These are phyloP conservation scores for Chrysogorgia sp. DNA, from an alignment of 92 coral and sea anemone species.

Conservation along the genomic window DNA sequence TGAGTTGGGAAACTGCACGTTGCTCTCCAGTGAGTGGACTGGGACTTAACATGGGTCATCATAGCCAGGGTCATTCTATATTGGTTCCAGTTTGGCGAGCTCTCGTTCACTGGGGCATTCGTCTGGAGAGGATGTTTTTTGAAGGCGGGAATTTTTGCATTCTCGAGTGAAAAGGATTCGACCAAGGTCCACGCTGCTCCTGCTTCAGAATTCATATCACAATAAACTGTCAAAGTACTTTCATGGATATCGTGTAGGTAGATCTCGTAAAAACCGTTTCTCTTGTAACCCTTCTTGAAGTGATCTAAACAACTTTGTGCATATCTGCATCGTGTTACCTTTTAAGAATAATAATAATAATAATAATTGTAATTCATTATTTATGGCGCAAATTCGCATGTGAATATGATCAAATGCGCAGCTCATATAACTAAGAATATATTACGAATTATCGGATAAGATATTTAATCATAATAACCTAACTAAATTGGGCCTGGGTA, in stretches of 20 bases:
- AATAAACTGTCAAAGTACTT: conserved; percentile 57
- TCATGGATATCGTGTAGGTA: conserved; percentile 31
- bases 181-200: conserved; percentile 75
- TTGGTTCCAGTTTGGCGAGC: conserved; percentile 62
- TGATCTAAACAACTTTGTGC: conserved; percentile 30
- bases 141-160: conserved; percentile 13
- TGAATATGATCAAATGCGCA: too few relatives aligned
- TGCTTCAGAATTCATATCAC: conserved; percentile 66
- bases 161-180: conserved; percentile 51
- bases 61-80: conserved; percentile 57
- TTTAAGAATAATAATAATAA: too few relatives aligned
- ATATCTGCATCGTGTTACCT: neutral
- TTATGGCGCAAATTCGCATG: too few relatives aligned
- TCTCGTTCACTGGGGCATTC: conserved; percentile 57
- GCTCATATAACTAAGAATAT: too few relatives aligned
- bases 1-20: conserved; percentile 66
- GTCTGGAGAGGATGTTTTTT: neutral
- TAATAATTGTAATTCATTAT: too few relatives aligned
- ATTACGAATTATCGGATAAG: too few relatives aligned
- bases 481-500: too few relatives aligned
- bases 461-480: too few relatives aligned
- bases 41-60: conserved; percentile 56
- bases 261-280: conserved; percentile 38
- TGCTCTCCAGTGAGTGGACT: conserved; percentile 77
- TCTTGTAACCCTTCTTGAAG: neutral